These are phyloP conservation scores for Pseudochromis fuscus DNA, from an alignment of 2,797 vertebrate genomes.

Conservation along the genomic window DNA sequence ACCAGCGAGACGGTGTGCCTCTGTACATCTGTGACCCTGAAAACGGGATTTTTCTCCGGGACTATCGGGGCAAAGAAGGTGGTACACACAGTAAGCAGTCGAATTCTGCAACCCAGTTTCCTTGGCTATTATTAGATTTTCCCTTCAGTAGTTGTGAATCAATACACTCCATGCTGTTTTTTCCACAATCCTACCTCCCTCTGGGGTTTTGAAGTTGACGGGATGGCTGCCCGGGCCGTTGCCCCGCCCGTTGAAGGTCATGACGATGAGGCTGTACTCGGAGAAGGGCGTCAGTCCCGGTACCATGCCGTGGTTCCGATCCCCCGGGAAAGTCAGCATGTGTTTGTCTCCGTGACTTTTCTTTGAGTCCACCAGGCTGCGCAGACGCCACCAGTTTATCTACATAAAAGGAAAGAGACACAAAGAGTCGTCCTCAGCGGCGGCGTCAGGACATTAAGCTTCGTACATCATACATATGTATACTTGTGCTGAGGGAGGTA, in stretches of 20 bases:
- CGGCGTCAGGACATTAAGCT: neutral
- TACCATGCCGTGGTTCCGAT: slow-evolving; percentile 86
- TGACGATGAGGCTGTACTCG: slow-evolving; percentile 91
- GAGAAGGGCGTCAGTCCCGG: slow-evolving; percentile 91
- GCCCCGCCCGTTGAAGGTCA: slow-evolving; percentile 93
- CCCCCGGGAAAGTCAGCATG: slow-evolving; percentile 86
- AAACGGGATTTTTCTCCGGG: slow-evolving; percentile 90
- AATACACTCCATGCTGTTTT: slow-evolving; percentile 72
- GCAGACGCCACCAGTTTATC: slow-evolving; percentile 95
- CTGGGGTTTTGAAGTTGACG: slow-evolving; percentile 91
- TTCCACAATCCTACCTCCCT: slow-evolving; percentile 91
- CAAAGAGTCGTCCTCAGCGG: slow-evolving; percentile 8
- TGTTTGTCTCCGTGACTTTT: slow-evolving; percentile 88
- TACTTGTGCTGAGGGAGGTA: slow-evolving; percentile 11
- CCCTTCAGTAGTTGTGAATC: slow-evolving; percentile 72
- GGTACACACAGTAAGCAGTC: slow-evolving; percentile 58
- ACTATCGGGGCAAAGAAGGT: slow-evolving; percentile 81
- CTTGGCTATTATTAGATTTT: slow-evolving; percentile 72
- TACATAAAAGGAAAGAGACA: slow-evolving; percentile 61
- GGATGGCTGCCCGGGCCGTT: slow-evolving; percentile 92
- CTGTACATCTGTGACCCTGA: slow-evolving; percentile 90
- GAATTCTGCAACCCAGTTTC: slow-evolving; percentile 59
- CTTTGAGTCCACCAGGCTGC: slow-evolving; percentile 87
- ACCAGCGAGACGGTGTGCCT: slow-evolving; percentile 87
- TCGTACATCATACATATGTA: slow-evolving; percentile 10